Conservation (phyloP, 2,797 vertebrate genomes). For the Erpetoichthys calabaricus region DNA sequence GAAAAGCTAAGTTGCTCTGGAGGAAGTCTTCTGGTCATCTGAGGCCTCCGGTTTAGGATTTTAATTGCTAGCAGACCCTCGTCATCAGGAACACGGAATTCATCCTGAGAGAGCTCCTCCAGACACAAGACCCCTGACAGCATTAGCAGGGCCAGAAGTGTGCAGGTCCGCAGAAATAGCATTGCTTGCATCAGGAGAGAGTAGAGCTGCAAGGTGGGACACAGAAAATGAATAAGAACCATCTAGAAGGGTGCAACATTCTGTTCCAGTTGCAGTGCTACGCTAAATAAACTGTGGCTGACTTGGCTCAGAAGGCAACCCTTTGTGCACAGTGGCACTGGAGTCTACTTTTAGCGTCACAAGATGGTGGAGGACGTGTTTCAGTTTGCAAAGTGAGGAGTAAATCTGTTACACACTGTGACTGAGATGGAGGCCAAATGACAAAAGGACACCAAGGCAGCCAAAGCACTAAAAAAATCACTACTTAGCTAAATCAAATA, state of each 20-base stretch:
- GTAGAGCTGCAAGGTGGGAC: neutral
- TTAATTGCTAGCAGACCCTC: constrained; percentile 29
- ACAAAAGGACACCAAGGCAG: no score
- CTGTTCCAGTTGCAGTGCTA: no score
- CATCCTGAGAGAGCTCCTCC: neutral
- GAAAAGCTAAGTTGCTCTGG: neutral
- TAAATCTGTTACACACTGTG: no score
- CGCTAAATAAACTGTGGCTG: no score
- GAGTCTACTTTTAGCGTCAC: no score
- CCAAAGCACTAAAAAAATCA: no score
- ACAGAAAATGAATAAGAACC: neutral
- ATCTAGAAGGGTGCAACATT: neutral
- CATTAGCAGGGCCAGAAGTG: neutral
- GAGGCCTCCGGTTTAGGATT: constrained; percentile 19
- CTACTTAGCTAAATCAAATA: no score
- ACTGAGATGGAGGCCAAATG: no score
- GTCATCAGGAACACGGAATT: constrained; percentile 14
- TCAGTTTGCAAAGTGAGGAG: no score
- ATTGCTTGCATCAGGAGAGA: neutral
- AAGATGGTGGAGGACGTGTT: no score
- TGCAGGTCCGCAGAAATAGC: neutral
- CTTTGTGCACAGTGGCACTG: no score
- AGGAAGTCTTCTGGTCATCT: neutral
- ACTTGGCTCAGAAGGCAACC: no score
- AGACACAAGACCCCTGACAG: neutral